phyloP scores from a whole-genome alignment of 2,113 vertebrate genomes.

The Spea multiplicata region DNA sequence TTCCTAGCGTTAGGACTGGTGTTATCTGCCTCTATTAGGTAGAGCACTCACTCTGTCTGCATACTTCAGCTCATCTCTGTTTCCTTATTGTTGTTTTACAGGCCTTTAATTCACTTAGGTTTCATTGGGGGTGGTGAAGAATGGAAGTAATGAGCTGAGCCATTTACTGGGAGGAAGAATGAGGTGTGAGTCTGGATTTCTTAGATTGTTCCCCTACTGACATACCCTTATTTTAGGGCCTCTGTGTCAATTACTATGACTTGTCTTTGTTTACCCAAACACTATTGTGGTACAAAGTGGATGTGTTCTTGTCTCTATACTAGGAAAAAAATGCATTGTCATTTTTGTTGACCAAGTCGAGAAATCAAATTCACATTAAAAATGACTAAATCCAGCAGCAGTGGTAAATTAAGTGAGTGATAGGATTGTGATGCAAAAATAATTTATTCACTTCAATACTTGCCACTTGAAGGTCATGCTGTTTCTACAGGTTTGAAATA shows the following conservation, averaged over 20 bases:
- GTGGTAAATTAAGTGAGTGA: constrained; percentile 1
- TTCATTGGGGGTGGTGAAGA: constrained; percentile 53
- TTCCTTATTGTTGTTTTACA: constrained; percentile 50
- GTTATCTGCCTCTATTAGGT: constrained; percentile 1
- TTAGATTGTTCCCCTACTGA: constrained; percentile 38
- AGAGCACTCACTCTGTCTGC: not conserved
- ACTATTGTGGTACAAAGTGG: not conserved
- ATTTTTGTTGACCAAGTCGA: constrained; percentile 1
- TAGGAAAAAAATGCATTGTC: constrained; percentile 13
- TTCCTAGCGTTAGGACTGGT: constrained; percentile 25
- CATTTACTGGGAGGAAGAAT: constrained; percentile 51
- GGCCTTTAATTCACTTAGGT: constrained; percentile 48
- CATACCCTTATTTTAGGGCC: constrained; percentile 55
- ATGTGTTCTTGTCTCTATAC: constrained; percentile 24
- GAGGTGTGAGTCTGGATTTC: constrained; percentile 43
- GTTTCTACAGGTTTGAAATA: not conserved
- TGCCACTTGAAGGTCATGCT: not conserved
- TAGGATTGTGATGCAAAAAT: not conserved
- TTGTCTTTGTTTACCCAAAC: constrained; percentile 59
- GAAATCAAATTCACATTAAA: constrained; percentile 35
- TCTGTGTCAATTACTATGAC: constrained; percentile 56
- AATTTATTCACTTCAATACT: not conserved
- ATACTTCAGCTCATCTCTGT: constrained; percentile 38
- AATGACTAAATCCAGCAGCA: not conserved
- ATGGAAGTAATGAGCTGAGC: constrained; percentile 53